Base-by-base conservation (phyloP, 2,113 vertebrate genomes). In the Puffinus mauretanicus region DNA sequence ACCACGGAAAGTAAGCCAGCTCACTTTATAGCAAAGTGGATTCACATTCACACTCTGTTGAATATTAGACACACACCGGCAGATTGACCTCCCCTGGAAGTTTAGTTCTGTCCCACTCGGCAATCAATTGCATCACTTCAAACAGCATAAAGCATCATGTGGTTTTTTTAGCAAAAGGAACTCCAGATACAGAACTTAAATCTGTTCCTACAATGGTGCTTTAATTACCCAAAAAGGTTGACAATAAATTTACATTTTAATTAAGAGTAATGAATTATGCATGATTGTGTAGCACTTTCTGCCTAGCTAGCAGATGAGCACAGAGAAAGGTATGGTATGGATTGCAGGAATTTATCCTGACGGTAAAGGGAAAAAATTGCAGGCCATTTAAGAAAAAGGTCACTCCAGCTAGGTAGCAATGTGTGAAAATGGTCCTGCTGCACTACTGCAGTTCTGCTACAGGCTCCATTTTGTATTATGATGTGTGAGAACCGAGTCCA, bases 201-300 rank as follows among this genome's bases (percentile, higher is more conserved):
- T 15, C 16, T 40, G 27, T 87, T 95, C 80, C 67, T 92, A 64
- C 76, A 80, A 72, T 14, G 26, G 58, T 30, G 76, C n/a, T 95
- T 94, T 94, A 95, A 96, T 96, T 88, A 84, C 79, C 47, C 19
- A 14, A 92, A 95, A 93, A 95, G 44, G 38, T 72, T 92, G 93
- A 78, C 27, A 20, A 86, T 46, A 58, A 71, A 90, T 96, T 92
- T 95, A 95, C 84, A 95, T 96, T 97, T 97, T 97, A 93, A 97
- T 96, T 96, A 88, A 96, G 82, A 88, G 73, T 30, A 81, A 97
- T 92, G 88, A 97, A 95, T 96, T 94, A 95, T 90, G 47, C 66
- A 88, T 93, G 93, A 93, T 7, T 54, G 61, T 40, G n/a, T 60
- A 71, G 49, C 24, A 42, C 20, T 57, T 55, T 92, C 47, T 81